phyloP scores from a whole-genome alignment of 2,888 invertebrate species.

The Eristalis tenax region DNA sequence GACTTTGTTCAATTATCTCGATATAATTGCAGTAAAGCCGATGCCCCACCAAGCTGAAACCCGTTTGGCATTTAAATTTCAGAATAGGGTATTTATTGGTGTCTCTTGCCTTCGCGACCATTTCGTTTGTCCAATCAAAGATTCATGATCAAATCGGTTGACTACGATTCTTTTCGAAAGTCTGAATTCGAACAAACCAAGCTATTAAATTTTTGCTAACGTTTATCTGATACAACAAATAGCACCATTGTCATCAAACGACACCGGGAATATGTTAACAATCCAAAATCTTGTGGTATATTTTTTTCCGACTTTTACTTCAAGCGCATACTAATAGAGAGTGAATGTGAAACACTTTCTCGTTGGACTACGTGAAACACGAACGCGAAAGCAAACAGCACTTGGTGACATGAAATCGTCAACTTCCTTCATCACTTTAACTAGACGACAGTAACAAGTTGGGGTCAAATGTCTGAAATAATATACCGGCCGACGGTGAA shows the following conservation, averaged over 20 bases:
- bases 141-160: constrained; percentile 2
- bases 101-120: constrained; percentile 1
- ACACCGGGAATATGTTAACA: constrained; percentile 4
- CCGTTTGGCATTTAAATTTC: constrained; percentile 26
- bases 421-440: constrained; percentile 33
- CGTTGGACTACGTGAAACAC: constrained; percentile 39
- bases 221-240: neutral
- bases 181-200: neutral
- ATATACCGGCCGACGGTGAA: constrained; percentile 40
- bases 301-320: constrained; percentile 55
- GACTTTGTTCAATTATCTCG: neutral
- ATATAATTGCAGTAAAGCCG: neutral
- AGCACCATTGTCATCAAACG: constrained; percentile 19
- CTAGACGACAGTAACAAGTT: constrained; percentile 40
- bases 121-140: constrained; percentile 2
- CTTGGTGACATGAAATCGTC: constrained; percentile 45
- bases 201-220: neutral
- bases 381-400: constrained; percentile 16
- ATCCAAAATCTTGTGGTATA: constrained; percentile 4
- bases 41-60: constrained; percentile 2
- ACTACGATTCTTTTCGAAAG: constrained; percentile 1
- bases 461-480: constrained; percentile 67
- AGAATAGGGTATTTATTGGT: neutral
- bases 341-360: constrained; percentile 58
- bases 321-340: constrained; percentile 45